Percentiles rank a stretch among this genome's conserved stretches.
Conservation (phyloP, 2,113 vertebrate species). For the Propithecus coquereli region DNA sequence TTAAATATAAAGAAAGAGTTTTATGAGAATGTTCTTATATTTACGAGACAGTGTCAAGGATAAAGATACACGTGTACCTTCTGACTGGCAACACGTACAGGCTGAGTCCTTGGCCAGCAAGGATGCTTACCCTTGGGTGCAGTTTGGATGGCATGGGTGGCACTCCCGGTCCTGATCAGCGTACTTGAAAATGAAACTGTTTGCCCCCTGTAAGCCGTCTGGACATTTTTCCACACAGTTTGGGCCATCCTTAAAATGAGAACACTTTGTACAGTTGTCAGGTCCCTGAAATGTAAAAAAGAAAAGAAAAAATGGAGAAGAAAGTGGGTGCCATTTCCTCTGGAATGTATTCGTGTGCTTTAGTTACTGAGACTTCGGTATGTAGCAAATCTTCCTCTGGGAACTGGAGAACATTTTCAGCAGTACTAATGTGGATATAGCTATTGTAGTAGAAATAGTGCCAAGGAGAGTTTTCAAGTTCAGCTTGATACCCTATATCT, state of each 20-base stretch:
- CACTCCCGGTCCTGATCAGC: slow-evolving; percentile 95
- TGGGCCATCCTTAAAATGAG: slow-evolving; percentile 97
- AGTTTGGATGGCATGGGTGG: slow-evolving; percentile 95
- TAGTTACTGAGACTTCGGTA: neutral
- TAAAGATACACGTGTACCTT: fast-evolving
- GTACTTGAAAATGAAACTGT: slow-evolving; percentile 98
- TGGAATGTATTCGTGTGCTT: neutral
- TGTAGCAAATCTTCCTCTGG: neutral
- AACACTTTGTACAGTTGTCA: slow-evolving; percentile 94
- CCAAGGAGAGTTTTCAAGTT: fast-evolving
- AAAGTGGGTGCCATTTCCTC: neutral
- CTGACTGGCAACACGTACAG: no score
- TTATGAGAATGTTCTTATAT: neutral
- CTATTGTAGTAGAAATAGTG: neutral
- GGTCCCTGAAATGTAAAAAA: slow-evolving; percentile 85
- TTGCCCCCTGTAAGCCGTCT: slow-evolving; percentile 93
- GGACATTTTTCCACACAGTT: slow-evolving; percentile 98
- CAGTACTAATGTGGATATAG: neutral
- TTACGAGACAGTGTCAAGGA: neutral
- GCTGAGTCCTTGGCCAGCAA: neutral
- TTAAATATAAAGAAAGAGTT: neutral
- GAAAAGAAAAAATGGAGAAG: slow-evolving; percentile 13
- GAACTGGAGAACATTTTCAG: neutral
- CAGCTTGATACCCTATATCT: neutral
- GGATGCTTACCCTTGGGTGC: slow-evolving; percentile 93